Percentiles rank a stretch among this genome's conserved stretches.
These are phyloP conservation scores for Cremastinae sp. DNA, from an alignment of 2,888 invertebrate species.

Conservation along the genomic window DNA sequence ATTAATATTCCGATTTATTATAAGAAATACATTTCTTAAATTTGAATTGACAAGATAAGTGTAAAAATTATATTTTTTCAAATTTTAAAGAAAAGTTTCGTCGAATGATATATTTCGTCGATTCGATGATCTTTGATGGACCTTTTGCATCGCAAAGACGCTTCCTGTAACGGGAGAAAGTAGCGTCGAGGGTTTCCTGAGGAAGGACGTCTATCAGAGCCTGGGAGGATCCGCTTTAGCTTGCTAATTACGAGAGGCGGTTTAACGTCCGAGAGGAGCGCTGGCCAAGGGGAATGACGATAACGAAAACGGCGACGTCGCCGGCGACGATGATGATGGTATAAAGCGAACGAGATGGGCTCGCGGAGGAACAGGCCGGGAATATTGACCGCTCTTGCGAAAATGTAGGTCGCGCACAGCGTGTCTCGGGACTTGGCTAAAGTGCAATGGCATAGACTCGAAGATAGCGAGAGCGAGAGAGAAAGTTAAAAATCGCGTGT, in stretches of 20 bases:
- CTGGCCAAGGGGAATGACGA: conserved; percentile 20
- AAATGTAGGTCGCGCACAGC: conserved; percentile 59
- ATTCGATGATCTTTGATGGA: too few relatives aligned
- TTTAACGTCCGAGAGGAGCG: conserved; percentile 55
- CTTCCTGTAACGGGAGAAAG: background rate
- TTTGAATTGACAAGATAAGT: too few relatives aligned
- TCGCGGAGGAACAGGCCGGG: conserved; percentile 46
- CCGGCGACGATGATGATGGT: conserved; percentile 41
- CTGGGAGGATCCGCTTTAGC: conserved; percentile 58
- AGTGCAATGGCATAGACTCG: conserved; percentile 48
- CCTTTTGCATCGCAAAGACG: too few relatives aligned
- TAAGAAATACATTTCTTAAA: too few relatives aligned
- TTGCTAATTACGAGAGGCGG: conserved; percentile 60
- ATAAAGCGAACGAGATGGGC: conserved; percentile 31
- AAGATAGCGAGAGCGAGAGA: conserved; percentile 3
- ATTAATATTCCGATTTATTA: too few relatives aligned
- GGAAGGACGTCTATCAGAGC: conserved; percentile 7
- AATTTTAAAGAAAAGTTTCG: too few relatives aligned
- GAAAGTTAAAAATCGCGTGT: background rate
- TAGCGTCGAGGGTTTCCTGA: conserved; percentile 5
- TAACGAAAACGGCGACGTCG: conserved; percentile 22
- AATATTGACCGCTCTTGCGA: conserved; percentile 60
- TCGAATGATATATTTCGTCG: too few relatives aligned
- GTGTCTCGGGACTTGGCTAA: conserved; percentile 57
- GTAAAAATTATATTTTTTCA: too few relatives aligned